Evolutionary conservation across 1,140 invertebrate genomes (phyloP).

Genomic region (Chymomyza costata): DNA sequence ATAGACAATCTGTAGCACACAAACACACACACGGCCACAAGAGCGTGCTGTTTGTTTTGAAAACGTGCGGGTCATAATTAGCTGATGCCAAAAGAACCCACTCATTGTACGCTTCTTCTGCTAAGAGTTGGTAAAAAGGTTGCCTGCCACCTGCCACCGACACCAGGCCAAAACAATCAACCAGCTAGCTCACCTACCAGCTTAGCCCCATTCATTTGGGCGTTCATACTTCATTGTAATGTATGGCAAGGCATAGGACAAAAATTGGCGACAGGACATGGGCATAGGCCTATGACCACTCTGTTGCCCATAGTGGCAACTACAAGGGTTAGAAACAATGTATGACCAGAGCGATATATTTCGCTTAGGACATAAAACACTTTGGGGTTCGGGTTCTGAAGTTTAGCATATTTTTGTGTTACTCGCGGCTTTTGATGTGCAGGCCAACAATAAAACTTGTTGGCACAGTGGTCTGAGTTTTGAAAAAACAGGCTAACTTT

Average conservation of each 20-base stretch:
- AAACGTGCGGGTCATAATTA: conserved; percentile 75
- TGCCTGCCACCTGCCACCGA: conserved; percentile 27
- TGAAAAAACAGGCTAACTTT: too few species aligned
- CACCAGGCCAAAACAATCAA: conserved; percentile 28
- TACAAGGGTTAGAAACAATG: conserved; percentile 9
- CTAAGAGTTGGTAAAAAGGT: conserved; percentile 44
- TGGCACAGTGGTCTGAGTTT: conserved; percentile 47
- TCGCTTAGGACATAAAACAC: conserved; percentile 68
- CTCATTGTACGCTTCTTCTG: conserved; percentile 31
- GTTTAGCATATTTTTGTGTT: conserved; percentile 67
- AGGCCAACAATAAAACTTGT: conserved; percentile 9
- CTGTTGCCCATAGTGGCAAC: conserved; percentile 16
- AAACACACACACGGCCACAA: conserved; percentile 4
- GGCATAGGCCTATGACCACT: conserved; percentile 1
- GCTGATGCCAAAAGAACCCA: conserved; percentile 37
- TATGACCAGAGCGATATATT: conserved; percentile 23
- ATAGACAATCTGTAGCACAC: too few species aligned
- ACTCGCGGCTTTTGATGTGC: conserved; percentile 58
- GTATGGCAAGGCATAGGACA: conserved; percentile 49
- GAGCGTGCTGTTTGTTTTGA: conserved; percentile 51
- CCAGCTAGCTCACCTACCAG: conserved; percentile 6
- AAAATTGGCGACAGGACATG: not conserved
- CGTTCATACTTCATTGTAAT: conserved; percentile 70
- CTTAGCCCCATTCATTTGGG: conserved; percentile 54
- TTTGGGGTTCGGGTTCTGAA: conserved; percentile 44